Base-by-base conservation (phyloP, 1,140 invertebrate genomes). In the Cotesia typhae region DNA sequence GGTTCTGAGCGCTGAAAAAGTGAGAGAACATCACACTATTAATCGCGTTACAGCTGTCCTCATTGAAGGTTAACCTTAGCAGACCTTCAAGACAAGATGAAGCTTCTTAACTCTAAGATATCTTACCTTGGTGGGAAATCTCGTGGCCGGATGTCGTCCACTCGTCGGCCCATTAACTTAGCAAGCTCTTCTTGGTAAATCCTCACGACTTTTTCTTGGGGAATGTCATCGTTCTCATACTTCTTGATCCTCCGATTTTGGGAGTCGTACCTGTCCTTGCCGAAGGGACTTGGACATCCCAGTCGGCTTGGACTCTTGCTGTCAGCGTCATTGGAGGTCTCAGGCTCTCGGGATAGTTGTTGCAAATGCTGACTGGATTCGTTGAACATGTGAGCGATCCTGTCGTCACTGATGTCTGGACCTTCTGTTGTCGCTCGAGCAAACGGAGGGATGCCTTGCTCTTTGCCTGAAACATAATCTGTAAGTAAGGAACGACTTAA, bases 141-240 rank as follows among this genome's bases (percentile, higher is more conserved):
- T 14, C 92, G 87, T 14, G 90, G 91, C 35, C 92, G 88, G 74
- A 92, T 88, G 78, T 93, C 92, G 20, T 93, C 92, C 28, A 93
- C 89, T 71, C 92, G 86, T 77, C 92, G 88, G 38, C 93, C 93
- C 91, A 96, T 96, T 14, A 99, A 90, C 83, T 98, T 98, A 57
- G 94, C 93, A 53, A 98, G 87, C 82, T 98, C 96, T 83, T 98
- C 97, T 78, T 99, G 96, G 83, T 99, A 99, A 79, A 99, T 97
- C 80, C 96, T 91, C 12, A 96, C 93, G 77, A 99, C 96, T 87
- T 99, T 98, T 82, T 99, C 98, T 86, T 98, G 96, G 59, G 97
- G 93, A 87, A 98, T 95, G 87, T 98, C 95, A 83, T 97, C 96
- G 83, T 96, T 96, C 85, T 95, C 93, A 82, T 95, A 94, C 80